These are phyloP conservation scores for Acropternis orthonyx DNA, from an alignment of 2,797 vertebrate species.

Conservation along the genomic window DNA sequence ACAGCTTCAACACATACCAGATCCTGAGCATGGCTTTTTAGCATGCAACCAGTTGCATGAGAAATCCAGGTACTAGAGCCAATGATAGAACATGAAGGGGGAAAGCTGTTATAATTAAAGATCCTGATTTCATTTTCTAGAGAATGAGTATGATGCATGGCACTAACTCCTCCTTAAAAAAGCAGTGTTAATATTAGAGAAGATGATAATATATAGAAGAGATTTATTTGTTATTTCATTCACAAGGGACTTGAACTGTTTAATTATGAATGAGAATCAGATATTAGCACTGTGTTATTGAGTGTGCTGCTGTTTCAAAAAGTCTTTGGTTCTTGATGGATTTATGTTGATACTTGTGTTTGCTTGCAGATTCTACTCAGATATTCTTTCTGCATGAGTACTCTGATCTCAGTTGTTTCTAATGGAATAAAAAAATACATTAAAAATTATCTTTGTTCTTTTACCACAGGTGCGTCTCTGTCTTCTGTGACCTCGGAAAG, in stretches of 20 bases:
- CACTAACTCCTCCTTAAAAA: not conserved
- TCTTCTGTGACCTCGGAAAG: slow-evolving; percentile 93
- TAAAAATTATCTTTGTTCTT: not conserved
- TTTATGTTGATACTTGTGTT: not conserved
- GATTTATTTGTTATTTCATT: not conserved
- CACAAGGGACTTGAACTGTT: not conserved
- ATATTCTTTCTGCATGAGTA: not conserved
- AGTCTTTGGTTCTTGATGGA: not conserved
- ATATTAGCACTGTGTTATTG: not conserved
- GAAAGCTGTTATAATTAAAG: not conserved
- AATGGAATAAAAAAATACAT: not conserved
- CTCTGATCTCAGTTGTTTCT: not conserved
- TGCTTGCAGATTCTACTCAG: not conserved
- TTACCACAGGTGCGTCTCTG: slow-evolving; percentile 87
- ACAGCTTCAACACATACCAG: not conserved
- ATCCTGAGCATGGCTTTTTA: not conserved
- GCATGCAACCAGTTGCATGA: not conserved
- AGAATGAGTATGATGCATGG: not conserved
- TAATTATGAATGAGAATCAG: not conserved
- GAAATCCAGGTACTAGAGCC: not conserved
- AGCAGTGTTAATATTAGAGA: not conserved
- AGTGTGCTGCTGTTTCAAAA: not conserved
- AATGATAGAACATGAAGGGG: not conserved
- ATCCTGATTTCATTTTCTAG: not conserved
- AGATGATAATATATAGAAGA: not conserved